These are phyloP conservation scores for Amblyjoppa fuscipennis DNA, from an alignment of 2,888 invertebrate species.

Conservation along the genomic window DNA sequence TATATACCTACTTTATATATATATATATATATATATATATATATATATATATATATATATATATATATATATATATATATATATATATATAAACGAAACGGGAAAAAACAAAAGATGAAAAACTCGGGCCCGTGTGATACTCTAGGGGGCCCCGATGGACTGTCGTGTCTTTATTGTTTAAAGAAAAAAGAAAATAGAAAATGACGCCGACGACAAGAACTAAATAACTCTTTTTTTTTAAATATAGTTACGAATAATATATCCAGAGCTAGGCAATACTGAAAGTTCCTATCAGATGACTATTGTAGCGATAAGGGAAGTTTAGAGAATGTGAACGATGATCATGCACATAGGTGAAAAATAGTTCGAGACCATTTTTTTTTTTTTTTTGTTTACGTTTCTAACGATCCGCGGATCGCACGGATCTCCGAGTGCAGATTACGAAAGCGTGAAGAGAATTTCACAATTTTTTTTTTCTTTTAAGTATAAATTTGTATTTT, in stretches of 20 bases:
- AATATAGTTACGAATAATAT: conserved; percentile 80
- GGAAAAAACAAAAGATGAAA: conserved; percentile 25
- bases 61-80: conserved; percentile 38
- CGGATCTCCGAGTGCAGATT: conserved; percentile 4
- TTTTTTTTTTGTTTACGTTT: conserved; percentile 36
- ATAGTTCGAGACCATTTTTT: conserved; percentile 54
- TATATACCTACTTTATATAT: conserved; percentile 41
- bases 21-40: conserved; percentile 36
- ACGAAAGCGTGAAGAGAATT: conserved; percentile 40
- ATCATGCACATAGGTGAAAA: conserved; percentile 54
- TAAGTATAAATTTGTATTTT: conserved; percentile 52
- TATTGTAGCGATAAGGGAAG: conserved; percentile 78
- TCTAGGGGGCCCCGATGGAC: conserved; percentile 80
- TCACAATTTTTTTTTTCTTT: conserved; percentile 45
- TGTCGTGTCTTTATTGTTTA: conserved; percentile 73
- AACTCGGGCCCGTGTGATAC: conserved; percentile 84
- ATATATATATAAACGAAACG: conserved; percentile 29
- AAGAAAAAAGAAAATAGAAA: conserved; percentile 64
- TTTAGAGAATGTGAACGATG: conserved; percentile 65
- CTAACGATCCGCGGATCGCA: conserved; percentile 16
- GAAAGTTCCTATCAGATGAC: conserved; percentile 85
- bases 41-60: conserved; percentile 14
- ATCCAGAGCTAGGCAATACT: conserved; percentile 85
- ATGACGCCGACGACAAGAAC: conserved; percentile 59
- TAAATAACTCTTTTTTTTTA: conserved; percentile 67